Conservation (phyloP, 2,797 vertebrate species). For the Pangasius djambal region DNA sequence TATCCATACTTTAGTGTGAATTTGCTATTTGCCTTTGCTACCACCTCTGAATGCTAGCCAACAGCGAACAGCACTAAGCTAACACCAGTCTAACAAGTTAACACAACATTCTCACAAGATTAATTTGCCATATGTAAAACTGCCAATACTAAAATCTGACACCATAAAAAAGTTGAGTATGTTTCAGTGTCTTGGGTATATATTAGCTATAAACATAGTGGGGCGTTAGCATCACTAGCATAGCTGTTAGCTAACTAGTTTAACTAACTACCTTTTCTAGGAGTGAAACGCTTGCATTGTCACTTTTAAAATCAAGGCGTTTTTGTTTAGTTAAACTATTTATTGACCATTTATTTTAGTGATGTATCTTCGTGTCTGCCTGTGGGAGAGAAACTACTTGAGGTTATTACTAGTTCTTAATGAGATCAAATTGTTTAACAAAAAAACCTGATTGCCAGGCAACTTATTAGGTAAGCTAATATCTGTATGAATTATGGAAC, state of each 20-base stretch:
- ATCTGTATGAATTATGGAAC: background rate
- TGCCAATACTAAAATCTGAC: background rate
- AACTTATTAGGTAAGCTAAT: background rate
- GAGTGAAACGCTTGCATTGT: background rate
- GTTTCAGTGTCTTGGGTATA: background rate
- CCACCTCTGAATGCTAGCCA: background rate
- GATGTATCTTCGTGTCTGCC: background rate
- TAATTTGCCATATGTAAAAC: background rate
- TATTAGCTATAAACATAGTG: background rate
- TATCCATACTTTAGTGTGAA: background rate
- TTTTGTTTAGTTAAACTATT: background rate
- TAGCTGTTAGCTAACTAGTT: background rate
- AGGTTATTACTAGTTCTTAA: background rate
- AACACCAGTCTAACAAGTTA: slow-evolving; percentile 11
- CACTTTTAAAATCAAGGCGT: background rate
- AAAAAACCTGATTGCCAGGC: background rate
- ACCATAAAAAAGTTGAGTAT: background rate
- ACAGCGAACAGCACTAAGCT: background rate
- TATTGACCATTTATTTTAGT: background rate
- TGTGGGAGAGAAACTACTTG: background rate
- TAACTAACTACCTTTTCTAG: background rate
- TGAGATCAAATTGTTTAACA: background rate
- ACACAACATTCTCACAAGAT: slow-evolving; percentile 3
- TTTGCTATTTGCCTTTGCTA: background rate
- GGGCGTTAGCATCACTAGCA: background rate